These are phyloP conservation scores for Pseudeuparius sepicola DNA, from an alignment of 2,888 invertebrate species.

Conservation along the genomic window DNA sequence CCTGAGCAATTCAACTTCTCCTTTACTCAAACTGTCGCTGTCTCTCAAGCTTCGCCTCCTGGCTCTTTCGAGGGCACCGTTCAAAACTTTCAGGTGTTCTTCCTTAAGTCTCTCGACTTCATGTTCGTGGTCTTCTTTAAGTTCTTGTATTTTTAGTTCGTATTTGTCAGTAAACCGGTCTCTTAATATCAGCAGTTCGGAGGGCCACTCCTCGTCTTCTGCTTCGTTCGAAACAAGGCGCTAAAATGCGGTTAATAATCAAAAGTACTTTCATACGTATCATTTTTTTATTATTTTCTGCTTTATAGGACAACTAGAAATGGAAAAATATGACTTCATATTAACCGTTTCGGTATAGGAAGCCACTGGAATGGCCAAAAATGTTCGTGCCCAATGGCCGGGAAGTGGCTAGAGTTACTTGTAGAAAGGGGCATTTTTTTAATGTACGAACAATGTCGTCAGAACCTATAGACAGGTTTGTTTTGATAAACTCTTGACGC, in stretches of 20 bases:
- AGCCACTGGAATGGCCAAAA: too few species aligned
- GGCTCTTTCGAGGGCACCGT: constrained; percentile 33
- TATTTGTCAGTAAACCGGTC: constrained; percentile 63
- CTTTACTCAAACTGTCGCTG: constrained; percentile 42
- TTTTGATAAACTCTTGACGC: too few species aligned
- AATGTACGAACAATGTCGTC: too few species aligned
- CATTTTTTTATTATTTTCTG: too few species aligned
- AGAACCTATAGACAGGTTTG: too few species aligned
- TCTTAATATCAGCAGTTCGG: constrained; percentile 60
- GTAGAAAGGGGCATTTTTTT: too few species aligned
- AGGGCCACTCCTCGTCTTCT: constrained; percentile 65
- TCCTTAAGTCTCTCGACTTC: constrained; percentile 47
- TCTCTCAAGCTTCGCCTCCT: constrained; percentile 32
- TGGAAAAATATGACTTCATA: too few species aligned
- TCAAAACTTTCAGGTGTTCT: constrained; percentile 31
- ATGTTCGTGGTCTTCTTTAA: constrained; percentile 47
- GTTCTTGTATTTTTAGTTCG: constrained; percentile 47
- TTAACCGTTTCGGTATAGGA: too few species aligned
- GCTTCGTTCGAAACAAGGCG: constrained; percentile 57
- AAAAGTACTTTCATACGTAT: too few species aligned
- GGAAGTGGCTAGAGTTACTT: too few species aligned
- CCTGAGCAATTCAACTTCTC: constrained; percentile 47
- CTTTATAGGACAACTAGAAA: too few species aligned
- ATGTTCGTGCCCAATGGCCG: too few species aligned
- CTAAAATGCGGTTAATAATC: constrained; percentile 37